Base-by-base conservation (phyloP, 2,797 vertebrate species). In the Tenualosa thibaudeaui region DNA sequence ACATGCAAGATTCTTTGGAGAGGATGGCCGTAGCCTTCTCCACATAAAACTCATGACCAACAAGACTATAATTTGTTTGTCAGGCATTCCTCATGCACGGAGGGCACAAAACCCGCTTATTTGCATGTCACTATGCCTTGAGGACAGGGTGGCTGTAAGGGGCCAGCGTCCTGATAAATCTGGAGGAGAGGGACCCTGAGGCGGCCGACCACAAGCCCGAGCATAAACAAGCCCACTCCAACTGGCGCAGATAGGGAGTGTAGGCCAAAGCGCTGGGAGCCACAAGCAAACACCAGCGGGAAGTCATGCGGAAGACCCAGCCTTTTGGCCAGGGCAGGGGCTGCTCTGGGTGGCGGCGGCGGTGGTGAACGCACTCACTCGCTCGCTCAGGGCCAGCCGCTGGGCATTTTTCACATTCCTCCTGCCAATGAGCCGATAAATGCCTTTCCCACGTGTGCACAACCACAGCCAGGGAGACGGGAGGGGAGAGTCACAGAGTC, bases 401-500 rank as follows among this genome's bases (percentile, higher is more conserved):
- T 95, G 95, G 95, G 96, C 96, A 97, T 97, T 96, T 96, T 96
- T 96, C 91, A 96, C 96, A 97, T 97, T 97, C 96, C 96, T 96
- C 92, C 94, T 94, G 95, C 96, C 96, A 97, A 96, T 96, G 95
- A 96, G 94, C 95, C 95, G 96, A 96, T 96, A 96, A 97, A 97
- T 96, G 96, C 95, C 95, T 96, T 96, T 94, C 96, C 95, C 95
- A 96, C 94, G 95, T 96, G 96, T 95, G 94, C 94, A 95, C 86
- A 40, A 93, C 95, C 94, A 96, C 94, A 94, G 94, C 95, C 96
- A 93, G 92, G 84, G 53, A 43, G 83, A 75, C 83, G 78, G 75
- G 68, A 37, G 81, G 46, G 26, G 75, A 88, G 81, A 88, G 81
- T 71, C 81, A 81, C 85, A 93, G 95, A 96, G 94, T 94, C 95